Evolutionary conservation across 2,113 vertebrate genomes (phyloP), one percentile per base, ranked within the genome.

Genomic region (Percopsis transmontana): DNA sequence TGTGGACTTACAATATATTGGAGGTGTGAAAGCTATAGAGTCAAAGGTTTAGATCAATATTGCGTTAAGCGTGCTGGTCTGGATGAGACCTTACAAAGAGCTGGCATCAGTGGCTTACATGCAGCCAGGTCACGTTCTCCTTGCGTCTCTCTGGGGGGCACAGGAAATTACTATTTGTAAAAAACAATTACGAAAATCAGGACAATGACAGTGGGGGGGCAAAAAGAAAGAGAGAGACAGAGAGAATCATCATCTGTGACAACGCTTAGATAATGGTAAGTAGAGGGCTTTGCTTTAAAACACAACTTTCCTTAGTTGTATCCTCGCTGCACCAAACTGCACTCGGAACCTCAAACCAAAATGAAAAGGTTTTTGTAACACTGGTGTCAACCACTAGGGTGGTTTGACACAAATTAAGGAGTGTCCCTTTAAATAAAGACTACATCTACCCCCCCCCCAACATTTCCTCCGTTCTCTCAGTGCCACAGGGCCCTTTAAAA

Each of bases 101-200:
- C 58, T 24, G 65, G 45, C 60, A 85, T 86, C 83, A 71, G 75
- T 6, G 23, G 66, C 60, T 76, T 59, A 52, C 38, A 71, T 50
- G 60, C 52, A 73, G 67, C 62, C 40, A 62, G 66, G 61, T 67
- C 75, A 79, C 50, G 65, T 82, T 69, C 18, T 76, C 50, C 45
- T 60, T 69, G 66, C 50, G 10, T 23, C n/a, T 45, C 71, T 62
- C 0, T 1, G 18, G 55, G 79, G 40, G 66, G 24, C 45, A 71
- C 71, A 72, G 72, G 68, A 84, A 84, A 88, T 87, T 1, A 77
- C 63, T 76, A 62, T 81, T 80, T 71, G 65, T 58, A 66, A 33
- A 66, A 61, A 61, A 69, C 51, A 55, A 81, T 72, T 76, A 80
- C 64, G 57, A 74, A 75, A 81, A 80, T 58, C 27, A 67, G 63